These are phyloP conservation scores for Seira musarum DNA, from an alignment of 2,888 invertebrate species.

Conservation along the genomic window DNA sequence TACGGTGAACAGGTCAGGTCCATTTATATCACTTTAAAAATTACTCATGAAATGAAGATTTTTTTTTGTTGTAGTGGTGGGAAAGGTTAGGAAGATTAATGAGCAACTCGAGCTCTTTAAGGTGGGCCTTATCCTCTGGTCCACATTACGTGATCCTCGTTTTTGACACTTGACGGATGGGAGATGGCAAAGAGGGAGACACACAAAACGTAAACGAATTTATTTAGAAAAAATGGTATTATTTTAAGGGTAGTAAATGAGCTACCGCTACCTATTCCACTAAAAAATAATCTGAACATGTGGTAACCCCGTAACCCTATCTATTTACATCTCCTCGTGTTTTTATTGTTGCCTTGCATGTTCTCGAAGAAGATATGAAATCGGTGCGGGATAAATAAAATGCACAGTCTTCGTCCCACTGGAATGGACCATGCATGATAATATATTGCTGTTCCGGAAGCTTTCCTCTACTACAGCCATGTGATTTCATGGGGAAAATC, in stretches of 20 bases:
- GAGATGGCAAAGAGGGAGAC: slow-evolving; percentile 52
- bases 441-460: no score
- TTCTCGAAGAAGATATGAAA: slow-evolving; percentile 38
- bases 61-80: slow-evolving; percentile 21
- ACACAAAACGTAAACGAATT: slow-evolving; percentile 37
- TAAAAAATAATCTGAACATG: no score
- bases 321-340: no score
- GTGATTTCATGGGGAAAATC: no score
- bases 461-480: no score
- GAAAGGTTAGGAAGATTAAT: slow-evolving; percentile 65
- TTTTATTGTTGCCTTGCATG: slow-evolving; percentile 31
- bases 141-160: slow-evolving; percentile 66
- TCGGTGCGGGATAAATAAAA: slow-evolving; percentile 24
- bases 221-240: slow-evolving; percentile 34
- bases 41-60: no score
- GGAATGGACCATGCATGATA: slow-evolving; percentile 24
- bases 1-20: not conserved
- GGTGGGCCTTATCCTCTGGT: slow-evolving; percentile 57
- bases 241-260: not conserved
- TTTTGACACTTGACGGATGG: slow-evolving; percentile 68
- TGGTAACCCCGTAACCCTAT: no score
- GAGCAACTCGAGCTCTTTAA: slow-evolving; percentile 56
- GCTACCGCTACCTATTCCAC: not conserved
- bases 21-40: no score
- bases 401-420: not conserved